Evolutionary conservation across 2,113 vertebrate genomes (phyloP), one percentile per base, ranked within the genome.

Genomic region (Sorex fumeus): DNA sequence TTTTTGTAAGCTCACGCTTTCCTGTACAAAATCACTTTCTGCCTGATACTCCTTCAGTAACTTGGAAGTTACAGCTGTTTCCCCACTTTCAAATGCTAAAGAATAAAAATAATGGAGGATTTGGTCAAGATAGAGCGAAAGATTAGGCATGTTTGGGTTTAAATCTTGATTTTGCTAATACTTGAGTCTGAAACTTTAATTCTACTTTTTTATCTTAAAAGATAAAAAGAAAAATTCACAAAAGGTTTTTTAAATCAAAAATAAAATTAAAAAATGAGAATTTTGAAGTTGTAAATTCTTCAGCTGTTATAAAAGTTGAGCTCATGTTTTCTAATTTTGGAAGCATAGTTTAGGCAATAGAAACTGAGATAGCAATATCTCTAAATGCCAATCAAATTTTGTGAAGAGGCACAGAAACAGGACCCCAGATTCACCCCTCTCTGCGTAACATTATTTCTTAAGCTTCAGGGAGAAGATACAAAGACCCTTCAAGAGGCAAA

Each of bases 341-440:
- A 90, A 93, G 53, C 45, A 72, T 82, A 89, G 86, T 96, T 96
- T 93, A 84, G 77, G 93, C 40, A 92, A 69, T 66, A 80, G 78
- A 90, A 87, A 66, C n/a, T 32, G 25, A 94, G 74, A 45, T 50
- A 75, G 64, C 34, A 60, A 30, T 70, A 87, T 91, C 70, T 92
- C 71, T 60, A 32, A 40, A 80, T 86, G 77, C 78, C 87, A 91
- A 64, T 96, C 80, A 92, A 36, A 60, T 67, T 71, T 21, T 30
- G 21, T 6, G 25, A 93, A 80, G 23, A 94, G 43, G 32, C 34
- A 70, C 18, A 94, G 87, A 87, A 84, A 72, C 32, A 87, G 34
- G 10, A 60, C 28, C 66, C 66, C 45, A 40, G 77, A 53, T 79
- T 87, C 32, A 83, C n/a, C 57, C 57, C 83, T 27, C 83, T n/a